Evolutionary conservation across 2,888 invertebrate species (phyloP), one percentile per base, ranked within the genome.

Genomic region (Mesorhabditis spiculigera): DNA sequence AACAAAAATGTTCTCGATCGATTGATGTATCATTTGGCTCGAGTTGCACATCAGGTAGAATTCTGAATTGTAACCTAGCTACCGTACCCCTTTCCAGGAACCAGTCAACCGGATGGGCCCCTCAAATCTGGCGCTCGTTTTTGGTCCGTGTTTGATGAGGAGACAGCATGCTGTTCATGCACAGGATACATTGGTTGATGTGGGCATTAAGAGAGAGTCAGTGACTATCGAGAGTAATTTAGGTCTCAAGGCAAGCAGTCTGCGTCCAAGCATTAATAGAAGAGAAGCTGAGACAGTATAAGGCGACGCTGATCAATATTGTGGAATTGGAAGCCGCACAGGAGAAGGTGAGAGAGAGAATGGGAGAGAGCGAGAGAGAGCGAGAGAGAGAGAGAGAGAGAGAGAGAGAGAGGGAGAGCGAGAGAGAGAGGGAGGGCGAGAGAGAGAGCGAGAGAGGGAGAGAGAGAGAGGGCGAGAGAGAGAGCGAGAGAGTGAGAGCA

Each of bases 111-210:
- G 93, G 78, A 95, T 95, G 95, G 93, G 93, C 70, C 91, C 94
- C 0, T 92, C 92, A 85, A 93, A 93, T 68, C 88, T 95, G 78
- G 93, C 95, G 68, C 94, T 95, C 80, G 93, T 95, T 76, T 95
- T 95, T 88, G 94, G 94, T 63, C 95, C 95, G 66, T 95, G 95
- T 87, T 92, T 95, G 73, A 89, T 95, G 77, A 90, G 94, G 82
- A 93, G 94, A 76, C 93, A 92, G 87, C 91, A 93, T 86, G 88
- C 91, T 41, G 75, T 75, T n/a, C 78, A 78, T 65, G 95, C 94
- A 68, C 75, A 95, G 88, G 88, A 88, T 81, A 88, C 93, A 85
- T 89, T 95, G 77, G 91, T 91, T 84, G 94, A 95, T 87, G 93
- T 95, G 84, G 91, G 92, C 81, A 90, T 92, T 3, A 13, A 50